phyloP scores from a whole-genome alignment of 2,888 invertebrate genomes.

The Pristionchus arcanus region DNA sequence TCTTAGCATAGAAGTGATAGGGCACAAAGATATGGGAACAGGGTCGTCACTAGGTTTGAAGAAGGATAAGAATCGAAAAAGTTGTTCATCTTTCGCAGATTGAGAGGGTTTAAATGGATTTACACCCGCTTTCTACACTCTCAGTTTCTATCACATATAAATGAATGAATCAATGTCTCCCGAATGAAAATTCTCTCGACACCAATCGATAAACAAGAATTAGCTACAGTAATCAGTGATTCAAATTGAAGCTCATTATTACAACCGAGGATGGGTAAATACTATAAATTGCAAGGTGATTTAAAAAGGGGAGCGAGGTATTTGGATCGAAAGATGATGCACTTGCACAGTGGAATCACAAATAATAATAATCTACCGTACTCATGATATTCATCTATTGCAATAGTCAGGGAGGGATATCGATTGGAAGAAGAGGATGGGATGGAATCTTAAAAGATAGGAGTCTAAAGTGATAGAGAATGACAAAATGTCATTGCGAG shows the following conservation, averaged over 20 bases:
- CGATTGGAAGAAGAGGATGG: not conserved
- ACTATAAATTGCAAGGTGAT: constrained; percentile 7
- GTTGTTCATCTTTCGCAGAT: constrained; percentile 35
- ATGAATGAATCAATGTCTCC: constrained; percentile 38
- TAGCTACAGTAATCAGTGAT: constrained; percentile 15
- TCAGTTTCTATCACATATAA: constrained; percentile 38
- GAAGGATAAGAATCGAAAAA: constrained; percentile 33
- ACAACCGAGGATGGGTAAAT: constrained; percentile 12
- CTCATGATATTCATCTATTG: constrained; percentile 51
- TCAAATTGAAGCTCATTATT: constrained; percentile 39
- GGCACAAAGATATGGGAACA: constrained; percentile 42
- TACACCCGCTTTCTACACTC: constrained; percentile 48
- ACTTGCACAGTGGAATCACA: constrained; percentile 45
- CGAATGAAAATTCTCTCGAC: constrained; percentile 29
- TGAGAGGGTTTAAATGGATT: constrained; percentile 40
- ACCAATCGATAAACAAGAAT: constrained; percentile 32
- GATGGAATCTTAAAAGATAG: not conserved
- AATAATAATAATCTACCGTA: constrained; percentile 37
- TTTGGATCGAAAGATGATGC: constrained; percentile 38
- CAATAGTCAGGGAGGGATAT: constrained; percentile 18
- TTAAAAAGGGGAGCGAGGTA: constrained; percentile 27
- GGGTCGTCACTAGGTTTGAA: constrained; percentile 48
- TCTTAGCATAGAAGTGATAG: constrained; percentile 37
- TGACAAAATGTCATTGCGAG: constrained; percentile 48
- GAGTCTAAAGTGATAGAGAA: constrained; percentile 22